phyloP scores from a whole-genome alignment of 2,797 vertebrate species.

The Galagoides demidoff region DNA sequence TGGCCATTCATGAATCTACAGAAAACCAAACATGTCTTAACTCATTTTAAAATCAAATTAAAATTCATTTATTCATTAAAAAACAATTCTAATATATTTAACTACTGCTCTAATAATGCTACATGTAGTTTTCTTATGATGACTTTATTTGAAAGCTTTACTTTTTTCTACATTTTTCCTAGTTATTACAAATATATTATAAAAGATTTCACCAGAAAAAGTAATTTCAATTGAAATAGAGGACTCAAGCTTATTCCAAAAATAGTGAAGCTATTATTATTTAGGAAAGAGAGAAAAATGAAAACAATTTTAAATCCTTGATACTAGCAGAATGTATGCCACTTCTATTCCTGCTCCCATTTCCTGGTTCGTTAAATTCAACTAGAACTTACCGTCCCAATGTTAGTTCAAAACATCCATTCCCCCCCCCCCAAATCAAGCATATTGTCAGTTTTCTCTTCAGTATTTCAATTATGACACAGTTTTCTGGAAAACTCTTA shows the following conservation, averaged over 20 bases:
- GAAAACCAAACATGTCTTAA: not conserved
- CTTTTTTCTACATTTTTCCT: not conserved
- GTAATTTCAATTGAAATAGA: not conserved
- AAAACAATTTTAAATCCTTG: conserved; percentile 25
- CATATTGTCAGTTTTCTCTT: not conserved
- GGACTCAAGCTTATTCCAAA: not conserved
- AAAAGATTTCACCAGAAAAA: conserved; percentile 37
- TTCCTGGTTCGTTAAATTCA: conserved; percentile 28
- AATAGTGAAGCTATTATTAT: not conserved
- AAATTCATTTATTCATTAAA: not conserved
- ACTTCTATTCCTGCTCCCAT: not conserved
- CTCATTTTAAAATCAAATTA: conserved; percentile 21
- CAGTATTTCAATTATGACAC: not conserved
- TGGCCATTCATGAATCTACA: not conserved
- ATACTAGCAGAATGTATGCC: not conserved
- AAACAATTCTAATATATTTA: conserved; percentile 19
- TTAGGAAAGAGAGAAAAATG: not conserved
- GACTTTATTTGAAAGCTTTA: conserved; percentile 36
- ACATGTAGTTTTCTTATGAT: not conserved
- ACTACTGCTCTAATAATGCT: not conserved
- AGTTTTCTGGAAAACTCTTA: conserved; percentile 45
- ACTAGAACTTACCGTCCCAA: not conserved
- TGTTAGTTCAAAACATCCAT: not conserved
- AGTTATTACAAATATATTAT: not conserved
- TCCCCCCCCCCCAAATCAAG: not conserved